Evolutionary conservation across 1,140 invertebrate species (phyloP).

Genomic region (Coptotermes formosanus): DNA sequence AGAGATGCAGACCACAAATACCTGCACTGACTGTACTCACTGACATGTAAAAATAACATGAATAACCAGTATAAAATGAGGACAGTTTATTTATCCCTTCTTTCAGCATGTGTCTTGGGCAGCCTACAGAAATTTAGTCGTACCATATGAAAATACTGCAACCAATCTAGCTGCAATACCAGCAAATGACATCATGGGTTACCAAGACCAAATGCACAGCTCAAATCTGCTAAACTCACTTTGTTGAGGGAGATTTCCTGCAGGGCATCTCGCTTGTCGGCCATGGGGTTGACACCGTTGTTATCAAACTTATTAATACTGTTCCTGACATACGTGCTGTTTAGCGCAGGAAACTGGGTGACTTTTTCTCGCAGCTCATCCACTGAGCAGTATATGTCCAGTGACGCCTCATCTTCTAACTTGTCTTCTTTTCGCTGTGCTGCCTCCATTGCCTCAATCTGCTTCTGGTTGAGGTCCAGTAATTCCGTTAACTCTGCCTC

Average conservation of each 20-base stretch:
- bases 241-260: constrained; percentile 51
- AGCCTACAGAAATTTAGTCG: no score
- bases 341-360: constrained; percentile 35
- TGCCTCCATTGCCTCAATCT: constrained; percentile 42
- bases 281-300: not conserved
- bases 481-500: constrained; percentile 60
- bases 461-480: constrained; percentile 49
- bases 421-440: constrained; percentile 31
- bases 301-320: constrained; percentile 39
- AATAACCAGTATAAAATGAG: no score
- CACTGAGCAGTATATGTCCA: constrained; percentile 61
- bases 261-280: constrained; percentile 51
- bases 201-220: no score
- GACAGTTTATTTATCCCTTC: no score
- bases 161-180: no score
- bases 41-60: no score
- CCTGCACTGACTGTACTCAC: no score
- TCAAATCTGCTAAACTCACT: constrained; percentile 25
- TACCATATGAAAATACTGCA: no score
- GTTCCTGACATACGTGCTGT: not conserved
- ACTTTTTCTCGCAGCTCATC: constrained; percentile 54
- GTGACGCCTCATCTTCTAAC: constrained; percentile 47
- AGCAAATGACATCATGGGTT: no score
- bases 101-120: no score
- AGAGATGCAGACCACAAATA: no score